Conservation (phyloP, 2,113 vertebrate species). For the Ptychochromis oligacanthus region DNA sequence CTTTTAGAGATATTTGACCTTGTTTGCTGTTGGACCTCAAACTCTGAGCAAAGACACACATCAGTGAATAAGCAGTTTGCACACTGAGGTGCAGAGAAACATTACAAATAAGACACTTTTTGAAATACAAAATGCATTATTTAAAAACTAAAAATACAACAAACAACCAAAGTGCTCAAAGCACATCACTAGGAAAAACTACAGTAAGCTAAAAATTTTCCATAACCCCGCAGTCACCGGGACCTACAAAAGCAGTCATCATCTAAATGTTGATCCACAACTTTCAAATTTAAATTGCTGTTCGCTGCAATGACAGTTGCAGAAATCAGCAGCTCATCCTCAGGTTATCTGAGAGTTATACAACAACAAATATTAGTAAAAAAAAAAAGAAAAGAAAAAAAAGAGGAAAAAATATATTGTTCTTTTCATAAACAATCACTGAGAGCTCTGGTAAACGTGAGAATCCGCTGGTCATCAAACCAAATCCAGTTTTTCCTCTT, state of each 20-base stretch:
- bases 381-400: too few relatives aligned
- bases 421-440: too few relatives aligned
- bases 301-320: neutral
- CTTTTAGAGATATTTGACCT: neutral
- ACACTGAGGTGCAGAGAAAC: neutral
- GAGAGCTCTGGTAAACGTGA: too few relatives aligned
- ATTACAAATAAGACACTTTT: neutral
- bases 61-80: neutral
- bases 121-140: neutral
- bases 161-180: neutral
- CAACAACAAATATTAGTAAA: too few relatives aligned
- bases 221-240: rapidly evolving
- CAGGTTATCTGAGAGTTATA: neutral
- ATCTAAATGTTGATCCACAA: rapidly evolving
- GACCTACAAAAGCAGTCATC: neutral
- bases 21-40: neutral
- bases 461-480: too few relatives aligned
- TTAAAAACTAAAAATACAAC: neutral
- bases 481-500: too few relatives aligned
- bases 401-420: too few relatives aligned
- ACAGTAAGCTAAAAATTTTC: neutral
- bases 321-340: neutral
- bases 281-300: neutral
- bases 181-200: neutral
- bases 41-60: neutral